Evolutionary conservation across 2,113 vertebrate genomes (phyloP).

Genomic region (Protobothrops flavoviridis): DNA sequence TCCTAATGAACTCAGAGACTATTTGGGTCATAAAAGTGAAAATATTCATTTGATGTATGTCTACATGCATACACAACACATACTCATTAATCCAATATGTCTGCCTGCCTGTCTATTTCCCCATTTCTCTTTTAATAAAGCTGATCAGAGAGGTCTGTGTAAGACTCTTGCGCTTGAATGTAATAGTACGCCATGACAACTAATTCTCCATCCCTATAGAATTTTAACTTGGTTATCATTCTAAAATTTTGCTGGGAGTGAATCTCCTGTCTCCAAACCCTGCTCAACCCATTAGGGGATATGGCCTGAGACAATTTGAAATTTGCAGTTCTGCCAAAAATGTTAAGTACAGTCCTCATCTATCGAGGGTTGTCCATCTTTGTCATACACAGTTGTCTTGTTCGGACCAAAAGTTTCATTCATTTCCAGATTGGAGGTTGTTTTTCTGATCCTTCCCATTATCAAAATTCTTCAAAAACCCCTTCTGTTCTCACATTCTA

Average conservation of each 20-base stretch:
- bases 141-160: not conserved
- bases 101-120: not conserved
- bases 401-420: not conserved
- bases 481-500: not conserved
- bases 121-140: not conserved
- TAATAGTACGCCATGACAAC: not conserved
- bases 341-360: not conserved
- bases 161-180: not conserved
- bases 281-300: not conserved
- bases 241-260: not conserved
- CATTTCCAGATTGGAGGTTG: not conserved
- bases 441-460: not conserved
- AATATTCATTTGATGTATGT: not conserved
- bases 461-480: not conserved
- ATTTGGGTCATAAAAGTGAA: not conserved
- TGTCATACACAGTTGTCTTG: not conserved
- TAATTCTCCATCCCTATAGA: not conserved
- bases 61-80: not conserved
- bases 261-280: not conserved
- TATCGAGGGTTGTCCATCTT: not conserved
- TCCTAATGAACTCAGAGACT: not conserved
- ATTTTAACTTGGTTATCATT: not conserved
- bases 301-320: not conserved
- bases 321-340: not conserved
- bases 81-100: not conserved